Base-by-base conservation (phyloP, 2,888 invertebrate species). In the Polietes domitor region DNA sequence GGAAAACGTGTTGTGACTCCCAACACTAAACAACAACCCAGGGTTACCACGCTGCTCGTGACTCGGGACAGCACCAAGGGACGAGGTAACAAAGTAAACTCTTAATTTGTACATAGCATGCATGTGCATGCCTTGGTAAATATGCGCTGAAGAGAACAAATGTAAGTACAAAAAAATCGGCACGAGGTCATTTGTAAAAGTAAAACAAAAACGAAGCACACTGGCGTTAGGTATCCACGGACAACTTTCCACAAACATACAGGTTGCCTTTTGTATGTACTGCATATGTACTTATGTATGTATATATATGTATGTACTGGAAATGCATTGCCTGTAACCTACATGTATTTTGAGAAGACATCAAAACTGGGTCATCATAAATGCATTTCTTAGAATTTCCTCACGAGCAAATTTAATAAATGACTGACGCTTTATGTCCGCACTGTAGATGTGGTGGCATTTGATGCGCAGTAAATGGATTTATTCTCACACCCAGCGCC, bases 151-250 rank as follows among this genome's bases (percentile, higher is more conserved):
- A 15, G 17, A 68, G 65, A 43, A 65, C 15, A 24, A 58, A 58
- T 7, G 15, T 12, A 10, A 53, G 58, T 24, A 58, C 28, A 26
- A 61, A 28, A 21, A 81, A 84, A 84, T 81, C 77, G 72, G 84
- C 81, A 84, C 84, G 84, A 84, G 84, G 84, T 79, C 84, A 73
- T 58, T 58, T 73, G 58, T 58, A 43, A 73, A 58, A 24, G 32
- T 43, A 80, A 17, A 77, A 55, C 80, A 74, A 24, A 37, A 21
- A 47, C 12, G 4, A 77, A 41, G 41, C 24, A 68, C 50, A 61
- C 15, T 24, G 50, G 12, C n/a, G n/a, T n/a, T n/a, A 73, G 55
- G 71, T 71, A 50, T 72, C 21, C 53, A 72, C 50, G 41, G 37
- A 50, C 21, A 55, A 72, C 72, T 72, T 55, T 73, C 19, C 41